phyloP scores from a whole-genome alignment of 2,888 invertebrate species.

The Pollenia griseotomentosa region DNA sequence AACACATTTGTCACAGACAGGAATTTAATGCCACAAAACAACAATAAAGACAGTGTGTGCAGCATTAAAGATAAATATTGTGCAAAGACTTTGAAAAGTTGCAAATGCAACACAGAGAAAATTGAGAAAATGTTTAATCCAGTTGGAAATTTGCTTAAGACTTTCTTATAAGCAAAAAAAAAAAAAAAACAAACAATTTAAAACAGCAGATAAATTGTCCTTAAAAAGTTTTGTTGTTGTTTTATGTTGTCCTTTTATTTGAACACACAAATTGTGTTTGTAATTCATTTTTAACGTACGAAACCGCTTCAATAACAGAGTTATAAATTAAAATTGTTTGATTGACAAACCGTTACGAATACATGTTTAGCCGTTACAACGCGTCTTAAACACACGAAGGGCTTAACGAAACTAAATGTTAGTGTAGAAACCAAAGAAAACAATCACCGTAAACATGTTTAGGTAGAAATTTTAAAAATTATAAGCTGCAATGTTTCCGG shows the following conservation, averaged over 20 bases:
- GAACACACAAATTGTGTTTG: too few relatives aligned
- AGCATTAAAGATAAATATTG: neutral
- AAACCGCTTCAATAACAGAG: too few relatives aligned
- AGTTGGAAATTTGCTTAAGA: slow-evolving; percentile 14
- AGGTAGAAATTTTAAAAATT: neutral
- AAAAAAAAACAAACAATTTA: too few relatives aligned
- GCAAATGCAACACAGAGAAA: neutral
- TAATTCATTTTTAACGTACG: too few relatives aligned
- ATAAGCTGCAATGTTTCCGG: slow-evolving; percentile 14
- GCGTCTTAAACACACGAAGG: slow-evolving; percentile 68
- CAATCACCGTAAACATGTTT: slow-evolving; percentile 54
- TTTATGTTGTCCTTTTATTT: too few relatives aligned
- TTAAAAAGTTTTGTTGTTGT: too few relatives aligned
- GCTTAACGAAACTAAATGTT: slow-evolving; percentile 59
- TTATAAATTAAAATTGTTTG: neutral
- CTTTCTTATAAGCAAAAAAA: neutral
- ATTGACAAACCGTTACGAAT: neutral
- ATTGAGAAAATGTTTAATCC: neutral
- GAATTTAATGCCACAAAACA: slow-evolving; percentile 26
- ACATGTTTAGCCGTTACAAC: slow-evolving; percentile 19
- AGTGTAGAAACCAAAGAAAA: slow-evolving; percentile 25
- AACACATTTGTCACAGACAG: slow-evolving; percentile 6
- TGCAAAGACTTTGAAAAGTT: neutral
- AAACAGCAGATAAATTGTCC: neutral
- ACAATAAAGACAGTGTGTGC: slow-evolving; percentile 9